These are phyloP conservation scores for Cryptocephalus moraei DNA, from an alignment of 2,888 invertebrate genomes.

Conservation along the genomic window DNA sequence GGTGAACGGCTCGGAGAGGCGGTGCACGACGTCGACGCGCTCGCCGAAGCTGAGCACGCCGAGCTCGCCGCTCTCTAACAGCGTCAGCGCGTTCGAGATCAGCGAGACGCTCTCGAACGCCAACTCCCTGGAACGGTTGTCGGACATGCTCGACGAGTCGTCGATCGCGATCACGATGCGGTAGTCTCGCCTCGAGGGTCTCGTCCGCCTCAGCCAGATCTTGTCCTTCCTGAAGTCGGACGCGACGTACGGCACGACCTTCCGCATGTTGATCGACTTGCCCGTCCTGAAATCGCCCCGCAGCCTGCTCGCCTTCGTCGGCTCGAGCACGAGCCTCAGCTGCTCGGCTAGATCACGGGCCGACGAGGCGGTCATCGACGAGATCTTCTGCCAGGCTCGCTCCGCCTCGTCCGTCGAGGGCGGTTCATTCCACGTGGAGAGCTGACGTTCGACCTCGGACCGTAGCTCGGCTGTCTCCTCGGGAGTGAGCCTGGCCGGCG, in stretches of 20 bases:
- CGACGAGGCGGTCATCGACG: constrained; percentile 48
- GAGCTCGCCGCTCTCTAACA: constrained; percentile 89
- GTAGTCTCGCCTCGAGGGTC: constrained; percentile 91
- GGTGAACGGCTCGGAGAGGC: constrained; percentile 76
- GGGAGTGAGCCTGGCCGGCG: constrained; percentile 21
- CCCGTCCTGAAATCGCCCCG: constrained; percentile 96
- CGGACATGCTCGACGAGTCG: constrained; percentile 88
- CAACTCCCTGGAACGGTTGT: constrained; percentile 78
- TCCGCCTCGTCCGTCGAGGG: constrained; percentile 40
- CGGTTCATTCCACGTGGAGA: constrained; percentile 42
- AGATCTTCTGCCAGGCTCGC: constrained; percentile 52
- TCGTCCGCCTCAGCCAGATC: constrained; percentile 94
- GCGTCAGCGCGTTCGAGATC: constrained; percentile 78
- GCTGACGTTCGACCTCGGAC: constrained; percentile 40
- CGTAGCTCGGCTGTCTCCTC: constrained; percentile 40
- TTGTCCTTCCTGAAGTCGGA: constrained; percentile 98
- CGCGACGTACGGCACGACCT: constrained; percentile 97
- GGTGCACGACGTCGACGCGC: constrained; percentile 73
- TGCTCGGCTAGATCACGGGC: constrained; percentile 88
- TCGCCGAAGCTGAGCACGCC: constrained; percentile 89
- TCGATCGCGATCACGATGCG: constrained; percentile 94
- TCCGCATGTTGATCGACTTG: constrained; percentile 94
- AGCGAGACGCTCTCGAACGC: constrained; percentile 93
- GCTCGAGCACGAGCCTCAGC: constrained; percentile 86
- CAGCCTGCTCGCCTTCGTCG: constrained; percentile 83